Evolutionary conservation across 1,140 invertebrate genomes (phyloP).

Genomic region (Coptotermes formosanus): DNA sequence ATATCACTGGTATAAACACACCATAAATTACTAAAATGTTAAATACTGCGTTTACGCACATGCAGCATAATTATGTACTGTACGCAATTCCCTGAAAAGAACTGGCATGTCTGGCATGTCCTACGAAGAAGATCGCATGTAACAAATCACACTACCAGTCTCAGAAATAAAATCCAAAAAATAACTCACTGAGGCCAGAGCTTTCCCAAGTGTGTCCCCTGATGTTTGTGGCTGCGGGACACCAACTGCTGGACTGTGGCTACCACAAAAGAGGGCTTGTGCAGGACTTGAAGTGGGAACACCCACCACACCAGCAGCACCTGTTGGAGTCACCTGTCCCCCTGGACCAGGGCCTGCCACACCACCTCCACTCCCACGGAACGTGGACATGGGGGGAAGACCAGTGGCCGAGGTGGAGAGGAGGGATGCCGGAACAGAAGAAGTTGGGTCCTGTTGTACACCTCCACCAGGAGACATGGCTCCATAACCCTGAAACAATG

Average conservation of each 20-base stretch:
- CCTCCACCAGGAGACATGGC: slow-evolving; percentile 55
- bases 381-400: slow-evolving; percentile 91
- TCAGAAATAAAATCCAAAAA: not conserved
- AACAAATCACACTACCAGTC: no score
- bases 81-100: no score
- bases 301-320: slow-evolving; percentile 46
- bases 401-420: slow-evolving; percentile 57
- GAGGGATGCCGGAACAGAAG: not conserved
- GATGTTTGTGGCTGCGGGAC: slow-evolving; percentile 25
- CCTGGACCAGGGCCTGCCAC: slow-evolving; percentile 37
- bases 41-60: no score
- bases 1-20: no score
- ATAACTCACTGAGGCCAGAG: slow-evolving; percentile 68
- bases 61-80: no score
- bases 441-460: slow-evolving; percentile 39
- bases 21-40: no score
- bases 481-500: slow-evolving; percentile 55
- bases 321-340: slow-evolving; percentile 43
- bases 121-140: no score
- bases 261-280: slow-evolving; percentile 29
- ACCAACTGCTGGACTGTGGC: slow-evolving; percentile 32
- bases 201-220: slow-evolving; percentile 64
- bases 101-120: no score
- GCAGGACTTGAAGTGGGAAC: slow-evolving; percentile 43
- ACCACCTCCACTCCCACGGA: slow-evolving; percentile 64